These are phyloP conservation scores for Taenaris catops DNA, from an alignment of 2,888 invertebrate species.

Conservation along the genomic window DNA sequence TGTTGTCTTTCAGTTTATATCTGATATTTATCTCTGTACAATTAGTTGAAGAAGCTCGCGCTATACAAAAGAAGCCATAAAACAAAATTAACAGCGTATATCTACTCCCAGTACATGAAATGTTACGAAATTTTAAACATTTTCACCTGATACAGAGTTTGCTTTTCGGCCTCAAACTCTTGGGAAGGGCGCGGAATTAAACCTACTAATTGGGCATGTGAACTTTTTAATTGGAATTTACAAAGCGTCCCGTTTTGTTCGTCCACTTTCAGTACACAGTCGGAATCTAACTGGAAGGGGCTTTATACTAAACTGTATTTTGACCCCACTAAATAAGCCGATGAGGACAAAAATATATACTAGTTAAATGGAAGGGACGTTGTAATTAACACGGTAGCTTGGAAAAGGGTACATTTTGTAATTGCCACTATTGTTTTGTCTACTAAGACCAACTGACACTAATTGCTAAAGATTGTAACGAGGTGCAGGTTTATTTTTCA, in stretches of 20 bases:
- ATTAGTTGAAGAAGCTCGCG: no score
- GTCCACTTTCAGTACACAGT: constrained; percentile 4
- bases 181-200: constrained; percentile 10
- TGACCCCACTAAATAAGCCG: constrained; percentile 5
- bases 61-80: no score
- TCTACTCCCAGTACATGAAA: no score
- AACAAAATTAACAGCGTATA: no score
- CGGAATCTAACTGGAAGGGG: constrained; percentile 2
- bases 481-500: no score
- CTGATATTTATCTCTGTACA: no score
- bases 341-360: constrained; percentile 1
- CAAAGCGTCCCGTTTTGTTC: constrained; percentile 13
- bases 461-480: no score
- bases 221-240: constrained; percentile 30
- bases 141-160: constrained; percentile 4
- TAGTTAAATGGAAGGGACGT: constrained; percentile 3
- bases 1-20: no score
- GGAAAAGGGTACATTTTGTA: constrained; percentile 1
- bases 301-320: constrained; percentile 5
- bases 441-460: no score
- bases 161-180: constrained; percentile 8
- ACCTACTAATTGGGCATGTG: constrained; percentile 19
- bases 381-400: neutral
- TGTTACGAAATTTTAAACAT: no score
- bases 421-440: neutral